Evolutionary conservation across 2,113 vertebrate species (phyloP).

Genomic region (Alethe diademata): DNA sequence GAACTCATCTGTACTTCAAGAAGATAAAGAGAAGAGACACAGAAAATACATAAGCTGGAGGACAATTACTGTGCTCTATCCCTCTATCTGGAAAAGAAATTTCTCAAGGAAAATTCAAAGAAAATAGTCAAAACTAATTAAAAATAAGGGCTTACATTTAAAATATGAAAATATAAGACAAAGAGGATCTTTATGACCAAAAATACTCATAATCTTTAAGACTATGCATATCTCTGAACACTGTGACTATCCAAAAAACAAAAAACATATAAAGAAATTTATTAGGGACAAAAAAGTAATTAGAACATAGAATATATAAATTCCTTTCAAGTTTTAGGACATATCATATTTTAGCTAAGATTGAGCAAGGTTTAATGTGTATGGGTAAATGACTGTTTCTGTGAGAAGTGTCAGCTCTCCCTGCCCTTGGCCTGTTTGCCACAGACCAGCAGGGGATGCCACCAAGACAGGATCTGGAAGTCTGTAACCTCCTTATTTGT

Average conservation of each 20-base stretch:
- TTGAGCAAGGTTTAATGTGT: not conserved
- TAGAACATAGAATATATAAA: not conserved
- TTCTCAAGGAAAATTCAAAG: not conserved
- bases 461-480: not conserved
- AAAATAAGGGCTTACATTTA: not conserved
- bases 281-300: not conserved
- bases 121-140: not conserved
- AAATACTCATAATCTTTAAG: not conserved
- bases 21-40: not conserved
- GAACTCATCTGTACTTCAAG: not conserved
- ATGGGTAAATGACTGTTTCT: not conserved
- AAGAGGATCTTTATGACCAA: not conserved
- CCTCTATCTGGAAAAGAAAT: not conserved
- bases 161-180: not conserved
- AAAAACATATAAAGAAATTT: not conserved
- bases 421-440: not conserved
- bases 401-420: not conserved
- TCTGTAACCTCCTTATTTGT: not conserved
- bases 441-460: fast-evolving
- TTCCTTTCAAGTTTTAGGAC: not conserved
- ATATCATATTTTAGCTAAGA: not conserved
- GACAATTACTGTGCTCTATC: not conserved
- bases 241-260: not conserved
- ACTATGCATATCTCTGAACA: not conserved
- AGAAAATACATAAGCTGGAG: not conserved